Base-by-base conservation (phyloP, 2,797 vertebrate genomes). In the Pseudocheirus occidentalis region DNA sequence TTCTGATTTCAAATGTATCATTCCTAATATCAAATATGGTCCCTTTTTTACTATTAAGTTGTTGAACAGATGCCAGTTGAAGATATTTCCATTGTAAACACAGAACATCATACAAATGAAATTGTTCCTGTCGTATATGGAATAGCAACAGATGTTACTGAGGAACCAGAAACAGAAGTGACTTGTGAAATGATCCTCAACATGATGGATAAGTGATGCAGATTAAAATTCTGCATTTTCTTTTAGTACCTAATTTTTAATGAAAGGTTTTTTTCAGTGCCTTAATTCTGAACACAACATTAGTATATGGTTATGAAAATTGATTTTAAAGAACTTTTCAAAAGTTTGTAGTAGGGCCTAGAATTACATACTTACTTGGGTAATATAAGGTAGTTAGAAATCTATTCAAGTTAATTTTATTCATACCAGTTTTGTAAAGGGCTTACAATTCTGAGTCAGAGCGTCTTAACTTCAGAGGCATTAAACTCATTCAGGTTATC, bases 101-200 rank as follows among this genome's bases (percentile, higher is more conserved):
- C 9, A 27, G 40, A 66, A 1, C 53, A 0, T 24, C 34, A 0
- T 92, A 91, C 55, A 0, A 90, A 9, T 13, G 62, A 92, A 55
- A 34, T 4, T 46, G 34, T 40, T 90, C 93, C 97, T 21, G 6
- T 1, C 24, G 3, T 0, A 59, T 58, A 0, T 1, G 52, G 40
- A 53, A 73, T 14, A 21, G 4, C 95, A 90, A 0, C 4, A 18
- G 50, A 55, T 27, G 0, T 55, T 27, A 46, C 0, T 0, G 18
- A 28, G 50, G 96, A 95, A 11, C 34, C 29, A 46, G 81, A 94
- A 10, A 10, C 12, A 90, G 95, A 91, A 93, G 0, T 94, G 9
- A 93, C 92, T 92, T 97, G 87, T 10, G 97, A 97, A 57, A 90
- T 95, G 90, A 92, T 97, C 93, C 94, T 98, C 52, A 55, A 3